Evolutionary conservation across 2,888 invertebrate species (phyloP).

Genomic region (Drosophila rubida): DNA sequence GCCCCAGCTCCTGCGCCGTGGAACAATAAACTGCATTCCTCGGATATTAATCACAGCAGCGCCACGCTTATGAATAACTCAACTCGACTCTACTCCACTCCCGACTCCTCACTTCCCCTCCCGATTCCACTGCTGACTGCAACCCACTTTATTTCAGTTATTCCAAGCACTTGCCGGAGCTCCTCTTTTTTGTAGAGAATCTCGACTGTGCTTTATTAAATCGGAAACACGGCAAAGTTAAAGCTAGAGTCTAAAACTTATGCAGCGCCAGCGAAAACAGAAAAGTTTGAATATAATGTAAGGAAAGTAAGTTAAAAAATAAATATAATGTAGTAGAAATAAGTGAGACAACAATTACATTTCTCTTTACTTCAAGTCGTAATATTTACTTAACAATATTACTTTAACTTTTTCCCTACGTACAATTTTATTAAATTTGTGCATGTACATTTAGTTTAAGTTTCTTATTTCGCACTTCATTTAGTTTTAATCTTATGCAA

Average conservation of each 20-base stretch:
- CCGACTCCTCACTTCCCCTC: not conserved
- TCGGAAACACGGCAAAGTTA: not conserved
- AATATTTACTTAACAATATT: no score
- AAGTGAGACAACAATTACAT: no score
- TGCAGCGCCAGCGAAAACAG: not conserved
- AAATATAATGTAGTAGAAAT: no score
- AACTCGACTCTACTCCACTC: slow-evolving; percentile 3
- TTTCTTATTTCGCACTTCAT: no score
- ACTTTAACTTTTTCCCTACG: no score
- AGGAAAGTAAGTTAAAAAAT: no score
- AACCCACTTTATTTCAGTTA: not conserved
- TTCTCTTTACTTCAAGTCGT: no score
- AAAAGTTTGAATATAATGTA: no score
- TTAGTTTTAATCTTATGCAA: no score
- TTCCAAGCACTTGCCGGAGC: slow-evolving; percentile 11
- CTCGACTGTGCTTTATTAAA: slow-evolving; percentile 14
- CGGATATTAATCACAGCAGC: slow-evolving; percentile 76
- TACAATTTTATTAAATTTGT: no score
- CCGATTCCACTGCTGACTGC: no score
- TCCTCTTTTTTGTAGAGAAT: not conserved
- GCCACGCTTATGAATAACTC: slow-evolving; percentile 58
- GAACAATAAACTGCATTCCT: slow-evolving; percentile 76
- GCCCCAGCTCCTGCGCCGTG: slow-evolving; percentile 33
- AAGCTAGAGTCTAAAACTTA: not conserved
- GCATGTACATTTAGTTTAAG: no score